Evolutionary conservation across 2,888 invertebrate species (phyloP), one percentile per base, ranked within the genome.

Genomic region (Tortricodes alternella): DNA sequence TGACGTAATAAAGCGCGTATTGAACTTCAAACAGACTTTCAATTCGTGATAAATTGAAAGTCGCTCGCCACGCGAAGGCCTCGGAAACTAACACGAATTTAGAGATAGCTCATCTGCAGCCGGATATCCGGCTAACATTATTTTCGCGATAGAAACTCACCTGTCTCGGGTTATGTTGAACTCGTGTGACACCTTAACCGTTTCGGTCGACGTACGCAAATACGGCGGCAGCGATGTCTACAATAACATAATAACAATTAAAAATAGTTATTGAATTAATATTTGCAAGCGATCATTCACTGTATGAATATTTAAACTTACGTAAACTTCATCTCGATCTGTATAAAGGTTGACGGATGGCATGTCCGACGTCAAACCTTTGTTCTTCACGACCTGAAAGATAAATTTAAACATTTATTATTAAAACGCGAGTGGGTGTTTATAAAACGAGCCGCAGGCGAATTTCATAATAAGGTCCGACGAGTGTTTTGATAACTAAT

Each of bases 351-450:
- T 79, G 39, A 66, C 67, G 13, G 83, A 70, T 0, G 84, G 74
- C 2, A 74, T 71, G 16, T 87, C 89, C 0, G 85, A 76, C 0
- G 79, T 63, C 0, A 82, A 80, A 0, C 81, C 85, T 48, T 86
- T 88, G 69, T 85, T 86, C 58, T 89, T 89, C 29, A 89, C 87
- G 57, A 84, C 89, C 89, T 89, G 72, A 0, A 59, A 66, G n/a
- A n/a, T n/a, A n/a, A n/a, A n/a, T n/a, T n/a, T n/a, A n/a, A n/a
- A n/a, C n/a, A n/a, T n/a, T n/a, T n/a, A n/a, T n/a, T n/a, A n/a
- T n/a, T n/a, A n/a, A n/a, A n/a, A n/a, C n/a, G n/a, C n/a, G n/a
- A n/a, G n/a, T n/a, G n/a, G n/a, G n/a, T n/a, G n/a, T n/a, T n/a
- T n/a, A n/a, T n/a, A n/a, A n/a, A n/a, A n/a, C n/a, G n/a, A n/a